Conservation (phyloP, 2,888 invertebrate species). For the Drosophila acutilabella region DNA sequence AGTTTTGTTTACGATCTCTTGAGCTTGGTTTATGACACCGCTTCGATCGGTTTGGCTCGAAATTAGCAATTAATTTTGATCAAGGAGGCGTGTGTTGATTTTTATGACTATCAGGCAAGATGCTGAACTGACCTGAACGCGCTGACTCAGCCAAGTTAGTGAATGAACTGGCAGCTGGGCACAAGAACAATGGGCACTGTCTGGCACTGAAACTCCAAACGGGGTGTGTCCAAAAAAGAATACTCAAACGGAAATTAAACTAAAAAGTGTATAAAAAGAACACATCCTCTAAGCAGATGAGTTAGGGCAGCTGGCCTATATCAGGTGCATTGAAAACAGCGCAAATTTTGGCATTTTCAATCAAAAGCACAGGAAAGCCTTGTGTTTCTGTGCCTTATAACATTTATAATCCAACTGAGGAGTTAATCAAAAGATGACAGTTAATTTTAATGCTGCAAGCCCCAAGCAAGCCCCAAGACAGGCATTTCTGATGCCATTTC, state of each 20-base stretch:
- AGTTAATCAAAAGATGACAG: slow-evolving; percentile 64
- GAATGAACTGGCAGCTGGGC: slow-evolving; percentile 35
- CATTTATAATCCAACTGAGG: slow-evolving; percentile 29
- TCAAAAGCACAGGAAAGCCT: background rate
- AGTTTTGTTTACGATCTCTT: slow-evolving; percentile 70
- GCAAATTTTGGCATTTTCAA: slow-evolving; percentile 7
- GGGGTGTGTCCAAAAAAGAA: no score
- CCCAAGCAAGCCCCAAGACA: slow-evolving; percentile 13
- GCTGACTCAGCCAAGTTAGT: slow-evolving; percentile 46
- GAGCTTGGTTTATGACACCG: slow-evolving; percentile 73
- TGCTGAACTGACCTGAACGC: slow-evolving; percentile 18
- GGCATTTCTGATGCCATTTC: slow-evolving; percentile 22
- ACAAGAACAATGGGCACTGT: slow-evolving; percentile 20
- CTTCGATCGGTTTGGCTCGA: slow-evolving; percentile 60
- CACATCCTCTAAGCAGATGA: background rate
- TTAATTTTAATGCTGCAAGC: slow-evolving; percentile 50
- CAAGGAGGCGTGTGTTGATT: slow-evolving; percentile 60
- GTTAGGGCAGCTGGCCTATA: slow-evolving; percentile 12
- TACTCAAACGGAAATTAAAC: slow-evolving; percentile 44
- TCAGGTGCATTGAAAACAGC: slow-evolving; percentile 44
- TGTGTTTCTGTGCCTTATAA: slow-evolving; percentile 1
- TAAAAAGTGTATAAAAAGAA: slow-evolving; percentile 37
- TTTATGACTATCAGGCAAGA: slow-evolving; percentile 46
- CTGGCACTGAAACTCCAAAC: background rate
- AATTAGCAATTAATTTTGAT: slow-evolving; percentile 75